Evolutionary conservation across 2,888 invertebrate species (phyloP).

Genomic region (Congeria kusceri): DNA sequence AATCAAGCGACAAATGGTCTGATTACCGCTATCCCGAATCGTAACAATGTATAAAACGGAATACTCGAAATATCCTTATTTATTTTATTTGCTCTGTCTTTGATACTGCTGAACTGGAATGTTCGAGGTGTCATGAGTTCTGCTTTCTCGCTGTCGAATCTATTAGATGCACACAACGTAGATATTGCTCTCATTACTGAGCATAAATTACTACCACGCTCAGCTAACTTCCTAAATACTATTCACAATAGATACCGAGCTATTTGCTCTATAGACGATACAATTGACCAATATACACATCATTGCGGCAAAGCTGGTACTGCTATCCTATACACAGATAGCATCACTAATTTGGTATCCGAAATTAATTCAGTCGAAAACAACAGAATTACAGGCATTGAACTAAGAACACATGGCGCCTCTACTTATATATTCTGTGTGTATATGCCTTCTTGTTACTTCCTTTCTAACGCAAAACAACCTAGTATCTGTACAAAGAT

Average conservation of each 20-base stretch:
- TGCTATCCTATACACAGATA: background rate
- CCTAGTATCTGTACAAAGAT: background rate
- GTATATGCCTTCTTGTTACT: background rate
- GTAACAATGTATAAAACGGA: no score
- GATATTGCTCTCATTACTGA: conserved; percentile 12
- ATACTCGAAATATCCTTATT: background rate
- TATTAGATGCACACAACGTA: background rate
- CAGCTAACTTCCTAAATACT: background rate
- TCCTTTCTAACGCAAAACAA: background rate
- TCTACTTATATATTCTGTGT: background rate
- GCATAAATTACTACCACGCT: background rate
- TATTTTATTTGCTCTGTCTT: no score
- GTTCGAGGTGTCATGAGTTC: conserved; percentile 7
- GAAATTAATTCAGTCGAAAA: background rate
- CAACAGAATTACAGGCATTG: background rate
- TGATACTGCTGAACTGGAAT: background rate
- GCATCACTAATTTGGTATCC: background rate
- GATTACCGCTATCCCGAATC: background rate
- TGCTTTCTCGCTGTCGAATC: background rate
- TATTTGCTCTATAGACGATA: background rate
- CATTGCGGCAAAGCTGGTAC: background rate
- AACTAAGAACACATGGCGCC: background rate
- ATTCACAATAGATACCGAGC: background rate
- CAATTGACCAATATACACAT: background rate
- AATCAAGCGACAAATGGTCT: background rate